Conservation (phyloP, 2,888 invertebrate species). For the Mesorhabditis belari region DNA sequence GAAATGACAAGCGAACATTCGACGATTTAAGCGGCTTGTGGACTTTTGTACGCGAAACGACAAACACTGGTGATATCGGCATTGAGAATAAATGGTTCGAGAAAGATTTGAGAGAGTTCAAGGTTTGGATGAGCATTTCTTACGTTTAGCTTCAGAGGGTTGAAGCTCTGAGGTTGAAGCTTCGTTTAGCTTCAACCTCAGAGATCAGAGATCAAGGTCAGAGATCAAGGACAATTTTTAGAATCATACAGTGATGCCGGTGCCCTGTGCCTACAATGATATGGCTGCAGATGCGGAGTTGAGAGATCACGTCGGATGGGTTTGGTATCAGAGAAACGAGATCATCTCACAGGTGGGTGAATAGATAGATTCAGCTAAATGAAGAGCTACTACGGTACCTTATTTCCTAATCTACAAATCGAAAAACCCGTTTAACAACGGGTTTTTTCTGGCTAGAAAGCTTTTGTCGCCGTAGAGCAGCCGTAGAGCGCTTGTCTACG, state of each 20-base stretch:
- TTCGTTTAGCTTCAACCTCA: too few relatives aligned
- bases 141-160: too few relatives aligned
- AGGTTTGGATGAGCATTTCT: too few relatives aligned
- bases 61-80: constrained; percentile 68
- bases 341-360: background rate
- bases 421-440: too few relatives aligned
- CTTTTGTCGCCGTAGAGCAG: too few relatives aligned
- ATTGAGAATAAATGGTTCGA: constrained; percentile 72
- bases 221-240: constrained; percentile 23
- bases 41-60: constrained; percentile 76
- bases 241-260: constrained; percentile 69
- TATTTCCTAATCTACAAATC: too few relatives aligned
- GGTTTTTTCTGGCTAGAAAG: too few relatives aligned
- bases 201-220: too few relatives aligned
- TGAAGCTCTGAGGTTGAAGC: too few relatives aligned
- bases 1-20: constrained; percentile 76
- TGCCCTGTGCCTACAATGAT: constrained; percentile 91
- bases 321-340: constrained; percentile 71
- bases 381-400: too few relatives aligned
- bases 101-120: constrained; percentile 62
- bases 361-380: background rate
- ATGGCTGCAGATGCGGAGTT: constrained; percentile 72
- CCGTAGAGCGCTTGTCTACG: too few relatives aligned
- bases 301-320: constrained; percentile 86
- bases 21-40: constrained; percentile 78